Evolutionary conservation across 2,797 vertebrate species (phyloP).

Genomic region (Chiloscyllium punctatum): DNA sequence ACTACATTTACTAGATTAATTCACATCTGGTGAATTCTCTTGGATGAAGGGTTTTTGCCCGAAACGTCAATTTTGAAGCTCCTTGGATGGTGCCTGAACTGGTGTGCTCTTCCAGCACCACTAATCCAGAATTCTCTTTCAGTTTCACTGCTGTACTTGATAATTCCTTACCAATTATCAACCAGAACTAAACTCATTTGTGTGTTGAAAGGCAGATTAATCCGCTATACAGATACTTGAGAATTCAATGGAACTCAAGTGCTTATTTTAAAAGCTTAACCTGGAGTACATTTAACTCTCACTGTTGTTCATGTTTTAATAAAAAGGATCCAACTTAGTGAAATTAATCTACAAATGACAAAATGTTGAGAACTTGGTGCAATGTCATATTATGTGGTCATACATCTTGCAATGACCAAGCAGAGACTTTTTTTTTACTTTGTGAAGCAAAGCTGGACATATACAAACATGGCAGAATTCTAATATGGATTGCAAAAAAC

Average conservation of each 20-base stretch:
- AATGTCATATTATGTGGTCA: neutral
- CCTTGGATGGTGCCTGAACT: too few relatives aligned
- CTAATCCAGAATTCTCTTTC: neutral
- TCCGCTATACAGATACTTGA: neutral
- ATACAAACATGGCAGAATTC: neutral
- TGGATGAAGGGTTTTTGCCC: too few relatives aligned
- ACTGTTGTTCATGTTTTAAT: neutral
- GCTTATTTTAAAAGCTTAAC: neutral
- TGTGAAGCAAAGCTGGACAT: neutral
- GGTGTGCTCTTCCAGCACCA: too few relatives aligned
- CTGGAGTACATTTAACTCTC: neutral
- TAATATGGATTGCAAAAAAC: neutral
- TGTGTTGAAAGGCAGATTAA: neutral
- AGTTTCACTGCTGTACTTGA: neutral
- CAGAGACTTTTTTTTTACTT: neutral
- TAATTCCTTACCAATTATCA: neutral
- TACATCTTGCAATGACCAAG: neutral
- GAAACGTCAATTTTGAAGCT: too few relatives aligned
- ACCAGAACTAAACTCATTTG: neutral
- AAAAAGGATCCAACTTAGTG: neutral
- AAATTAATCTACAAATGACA: neutral
- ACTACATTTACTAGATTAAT: neutral
- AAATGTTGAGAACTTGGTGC: neutral
- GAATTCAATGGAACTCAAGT: neutral
- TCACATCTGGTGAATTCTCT: neutral